These are phyloP conservation scores for Agrochola litura DNA, from an alignment of 2,888 invertebrate genomes.

Conservation along the genomic window DNA sequence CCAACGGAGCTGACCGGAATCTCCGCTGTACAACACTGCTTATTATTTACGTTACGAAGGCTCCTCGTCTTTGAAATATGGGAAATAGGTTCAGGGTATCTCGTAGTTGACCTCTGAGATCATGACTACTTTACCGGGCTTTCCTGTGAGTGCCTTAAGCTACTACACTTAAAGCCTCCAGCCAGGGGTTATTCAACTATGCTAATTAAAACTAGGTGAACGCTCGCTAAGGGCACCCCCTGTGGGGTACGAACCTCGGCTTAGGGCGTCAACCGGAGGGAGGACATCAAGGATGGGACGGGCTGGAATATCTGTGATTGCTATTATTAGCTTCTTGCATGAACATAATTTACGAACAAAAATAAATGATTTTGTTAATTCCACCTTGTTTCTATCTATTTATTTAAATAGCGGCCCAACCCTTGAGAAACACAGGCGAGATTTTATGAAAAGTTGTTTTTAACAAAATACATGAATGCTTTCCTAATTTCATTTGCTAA, in stretches of 20 bases:
- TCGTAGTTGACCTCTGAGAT: too few species aligned
- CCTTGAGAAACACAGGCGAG: neutral
- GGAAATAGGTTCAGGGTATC: too few species aligned
- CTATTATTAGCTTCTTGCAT: neutral
- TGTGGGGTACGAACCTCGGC: too few species aligned
- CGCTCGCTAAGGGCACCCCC: too few species aligned
- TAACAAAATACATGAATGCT: neutral
- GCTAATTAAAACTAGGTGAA: too few species aligned
- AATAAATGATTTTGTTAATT: neutral
- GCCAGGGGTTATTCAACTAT: too few species aligned
- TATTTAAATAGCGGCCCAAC: neutral
- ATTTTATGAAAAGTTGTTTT: neutral
- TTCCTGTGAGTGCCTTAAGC: too few species aligned
- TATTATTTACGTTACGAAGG: conserved; percentile 46
- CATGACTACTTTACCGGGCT: too few species aligned
- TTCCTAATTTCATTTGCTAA: neutral
- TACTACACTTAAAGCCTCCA: too few species aligned
- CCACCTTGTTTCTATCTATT: neutral
- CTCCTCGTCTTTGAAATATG: conserved; percentile 29
- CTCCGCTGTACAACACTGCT: conserved; percentile 28
- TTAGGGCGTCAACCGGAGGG: too few species aligned
- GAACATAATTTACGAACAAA: too few species aligned
- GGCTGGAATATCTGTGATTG: neutral
- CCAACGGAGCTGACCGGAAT: conserved; percentile 46
- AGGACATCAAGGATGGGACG: too few species aligned